Evolutionary conservation across 2,113 vertebrate genomes (phyloP), one percentile per base, ranked within the genome.

Genomic region (Aphelocoma coerulescens): DNA sequence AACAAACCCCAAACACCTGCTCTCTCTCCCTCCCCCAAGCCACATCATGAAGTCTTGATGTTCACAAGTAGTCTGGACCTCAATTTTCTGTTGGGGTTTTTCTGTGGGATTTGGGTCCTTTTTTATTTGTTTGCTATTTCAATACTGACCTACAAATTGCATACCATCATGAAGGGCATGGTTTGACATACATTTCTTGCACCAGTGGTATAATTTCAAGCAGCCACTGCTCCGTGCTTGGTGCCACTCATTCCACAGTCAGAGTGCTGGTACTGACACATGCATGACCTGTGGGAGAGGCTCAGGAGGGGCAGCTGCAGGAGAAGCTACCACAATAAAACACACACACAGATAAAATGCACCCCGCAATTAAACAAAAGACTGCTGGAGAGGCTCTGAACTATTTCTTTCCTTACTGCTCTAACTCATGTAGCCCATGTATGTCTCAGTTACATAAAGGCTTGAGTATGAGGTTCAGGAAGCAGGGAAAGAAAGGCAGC

Each of bases 151-250:
- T 73, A 41, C 57, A 87, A 27, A 55, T 33, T 46, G 12, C 24
- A 35, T 9, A n/a, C 18, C 3, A 1, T 44, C 61, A 51, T 0
- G 0, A 61, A 52, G 22, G 39, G 10, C 19, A 52, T 2, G 7
- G 18, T 61, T 72, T 75, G 44, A 43, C 17, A 23, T 0, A 11
- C 23, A 9, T 59, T 74, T 32, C 51, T 62, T 77, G 49, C 20
- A 13, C 6, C 37, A 43, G 33, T 9, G 14, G 44, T 22, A 75
- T 14, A 16, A 24, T 4, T 74, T 24, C 9, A 49, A 73, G 30
- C 28, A 90, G 68, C 32, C 59, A 61, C 26, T 19, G 48, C 12
- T 28, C 55, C 44, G 63, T 58, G 26, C 24, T 79, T 48, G 49
- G 27, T 41, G 17, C 15, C 54, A 22, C 52, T 65, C 48, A 9